Base-by-base conservation (phyloP, 2,113 vertebrate genomes). In the Electrona antarctica region DNA sequence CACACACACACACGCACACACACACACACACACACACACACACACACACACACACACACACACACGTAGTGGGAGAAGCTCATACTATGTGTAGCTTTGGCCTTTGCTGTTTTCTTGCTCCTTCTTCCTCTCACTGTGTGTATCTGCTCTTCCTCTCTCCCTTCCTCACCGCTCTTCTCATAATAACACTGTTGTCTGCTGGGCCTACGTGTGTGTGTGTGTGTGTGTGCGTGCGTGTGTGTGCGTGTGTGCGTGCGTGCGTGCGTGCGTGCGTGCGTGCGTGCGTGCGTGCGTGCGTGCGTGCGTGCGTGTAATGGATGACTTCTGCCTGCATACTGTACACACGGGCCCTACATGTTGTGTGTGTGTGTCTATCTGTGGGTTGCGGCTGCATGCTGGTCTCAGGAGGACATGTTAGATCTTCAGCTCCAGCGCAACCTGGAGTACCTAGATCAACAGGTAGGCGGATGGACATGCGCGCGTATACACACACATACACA, bases 401-500 rank as follows among this genome's bases (percentile, higher is more conserved):
- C 89, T 91, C 93, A 99, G 97, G 97, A 98, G 93, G 96, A 98
- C 92, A 96, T 99, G 84, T 96, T 99, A 97, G 97, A 99, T 89
- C 95, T 97, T 90, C 97, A 99, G 90, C 96, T 99, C 87, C 97
- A 98, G 93, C 96, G 96, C 92, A 98, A 98, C 93, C 94, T 99
- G 95, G 96, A 98, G 76, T 99, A 97, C 94, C 95, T 99, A 91
- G 96, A 98, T 90, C 96, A 98, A 90, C 97, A 99, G 96, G 97
- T 99, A 96, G 92, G 94, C 91, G 86, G 46, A 7, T 7, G 12
- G 28, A 62, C 12, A 33, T 49, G 47, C 50, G 51, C 55, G 28
- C 51, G 60, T 48, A 6, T 33, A 61, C 49, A 71, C 56, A 15
- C 45, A 47, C 45, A 13, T 15, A 61, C 48, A 61, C 41, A 47